A percentile compares a stretch with the other conserved stretches of the same genome.
Evolutionary conservation across 2,888 invertebrate genomes (phyloP).

Genomic region (Carpatolechia fugitivella): DNA sequence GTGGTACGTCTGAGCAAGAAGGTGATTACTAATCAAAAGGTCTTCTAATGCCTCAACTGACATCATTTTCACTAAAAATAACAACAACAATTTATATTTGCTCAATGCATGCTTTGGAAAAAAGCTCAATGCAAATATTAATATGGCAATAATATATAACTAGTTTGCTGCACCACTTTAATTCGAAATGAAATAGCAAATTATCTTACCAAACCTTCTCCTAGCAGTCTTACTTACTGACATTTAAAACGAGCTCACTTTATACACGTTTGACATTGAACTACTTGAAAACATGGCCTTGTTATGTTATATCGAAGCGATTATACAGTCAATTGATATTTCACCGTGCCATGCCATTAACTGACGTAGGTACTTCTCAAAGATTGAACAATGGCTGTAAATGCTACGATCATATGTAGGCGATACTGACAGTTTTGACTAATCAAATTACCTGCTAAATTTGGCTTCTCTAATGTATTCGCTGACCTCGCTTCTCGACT

Average conservation of each 20-base stretch:
- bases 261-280: conserved; percentile 52
- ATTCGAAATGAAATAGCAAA: conserved; percentile 30
- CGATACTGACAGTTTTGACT: conserved; percentile 21
- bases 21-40: background rate
- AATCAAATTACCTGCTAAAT: conserved; percentile 24
- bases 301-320: conserved; percentile 43
- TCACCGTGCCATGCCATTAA: conserved; percentile 41
- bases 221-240: conserved; percentile 47
- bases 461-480: conserved; percentile 24
- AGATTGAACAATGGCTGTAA: conserved; percentile 22
- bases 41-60: background rate
- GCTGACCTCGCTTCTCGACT: conserved; percentile 24
- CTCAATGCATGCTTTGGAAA: too few relatives aligned
- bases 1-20: conserved; percentile 58
- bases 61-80: background rate
- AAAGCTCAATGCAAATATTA: background rate
- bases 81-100: background rate
- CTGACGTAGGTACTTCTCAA: conserved; percentile 27
- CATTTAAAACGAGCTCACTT: conserved; percentile 59
- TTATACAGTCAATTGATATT: conserved; percentile 47
- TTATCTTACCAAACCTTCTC: conserved; percentile 39
- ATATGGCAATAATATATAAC: too few relatives aligned
- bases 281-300: conserved; percentile 51
- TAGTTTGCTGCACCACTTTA: background rate
- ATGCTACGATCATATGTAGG: conserved; percentile 21